These are phyloP conservation scores for Andricus grossulariae DNA, from an alignment of 1,140 invertebrate species.

Conservation along the genomic window DNA sequence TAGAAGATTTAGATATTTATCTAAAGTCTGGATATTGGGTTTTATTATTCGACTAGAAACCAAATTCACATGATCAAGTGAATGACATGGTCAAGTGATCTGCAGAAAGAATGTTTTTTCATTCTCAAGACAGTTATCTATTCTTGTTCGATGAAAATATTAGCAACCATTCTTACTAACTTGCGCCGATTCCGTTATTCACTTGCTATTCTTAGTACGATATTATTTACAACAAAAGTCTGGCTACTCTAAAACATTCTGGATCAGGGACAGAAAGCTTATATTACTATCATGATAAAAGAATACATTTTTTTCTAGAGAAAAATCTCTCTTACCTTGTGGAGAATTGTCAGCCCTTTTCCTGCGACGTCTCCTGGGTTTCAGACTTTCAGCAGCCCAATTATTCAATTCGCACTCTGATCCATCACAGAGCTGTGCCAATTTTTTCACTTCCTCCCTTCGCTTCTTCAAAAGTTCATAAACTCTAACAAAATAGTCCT, in stretches of 20 bases:
- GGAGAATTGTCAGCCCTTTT: neutral
- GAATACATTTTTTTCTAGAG: neutral
- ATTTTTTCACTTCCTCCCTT: slow-evolving; percentile 52
- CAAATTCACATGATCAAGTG: no score
- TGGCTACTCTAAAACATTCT: neutral
- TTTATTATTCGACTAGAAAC: no score
- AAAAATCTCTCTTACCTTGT: slow-evolving; percentile 1
- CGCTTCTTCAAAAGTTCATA: slow-evolving; percentile 66
- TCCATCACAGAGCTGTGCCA: slow-evolving; percentile 1
- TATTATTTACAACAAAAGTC: neutral
- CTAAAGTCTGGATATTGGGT: no score
- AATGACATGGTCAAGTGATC: no score
- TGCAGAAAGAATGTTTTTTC: no score
- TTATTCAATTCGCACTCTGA: neutral
- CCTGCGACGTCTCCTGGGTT: neutral
- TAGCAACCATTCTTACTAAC: slow-evolving; percentile 1
- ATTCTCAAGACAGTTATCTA: no score
- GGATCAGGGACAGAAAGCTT: neutral
- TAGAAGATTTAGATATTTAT: no score
- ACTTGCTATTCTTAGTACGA: neutral
- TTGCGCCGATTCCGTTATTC: neutral
- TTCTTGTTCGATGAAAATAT: slow-evolving; percentile 5
- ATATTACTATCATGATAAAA: neutral
- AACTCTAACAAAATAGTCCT: slow-evolving; percentile 70
- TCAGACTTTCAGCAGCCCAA: neutral